Base-by-base conservation (phyloP, 2,113 vertebrate species). In the Kryptolebias marmoratus region DNA sequence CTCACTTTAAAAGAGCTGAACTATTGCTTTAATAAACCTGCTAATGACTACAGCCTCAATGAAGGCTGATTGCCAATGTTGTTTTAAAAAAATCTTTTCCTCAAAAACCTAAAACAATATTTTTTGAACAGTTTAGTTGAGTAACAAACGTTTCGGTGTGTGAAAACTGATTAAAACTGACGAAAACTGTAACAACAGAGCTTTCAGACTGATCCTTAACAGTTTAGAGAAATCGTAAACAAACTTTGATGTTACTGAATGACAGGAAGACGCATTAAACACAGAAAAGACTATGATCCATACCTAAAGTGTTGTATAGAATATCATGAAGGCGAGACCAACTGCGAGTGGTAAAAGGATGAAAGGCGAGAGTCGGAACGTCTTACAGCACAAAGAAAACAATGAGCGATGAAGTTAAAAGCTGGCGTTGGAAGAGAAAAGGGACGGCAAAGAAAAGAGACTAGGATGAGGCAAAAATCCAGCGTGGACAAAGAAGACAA, bases 171-270 rank as follows among this genome's bases (percentile, higher is more conserved):
- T 22, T 22, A 36, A 36, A 36, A 36, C 32, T 4, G 27, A 55
- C 6, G 11, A 44, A 45, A 45, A 61, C 1, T 16, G 16, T 27
- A 49, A 16, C 4, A 49, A 22, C 7, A 42, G 32, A 44, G 55
- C 64, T 15, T 2, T n/a, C 4, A 39, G 31, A 39, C 30, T 61
- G 58, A n/a, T 62, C 39, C 50, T 64, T 66, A 32, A 68, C 3
- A 14, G 39, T 36, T 42, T 10, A 49, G 59, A 39, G n/a, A 28
- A 68, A 53, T 68, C 28, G 50, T 36, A 61, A 65, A 79, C 60
- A 62, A 62, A 75, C 27, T 54, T n/a, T 57, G 73, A 78, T 80
- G 69, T 71, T 70, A 84, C 85, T 75, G 58, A 73, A 76, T 77
- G 63, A 84, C 75, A 53, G 36, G 50, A 64, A 56, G 54, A 44